phyloP scores from a whole-genome alignment of 2,888 invertebrate species.

The Harpalus rufipes region DNA sequence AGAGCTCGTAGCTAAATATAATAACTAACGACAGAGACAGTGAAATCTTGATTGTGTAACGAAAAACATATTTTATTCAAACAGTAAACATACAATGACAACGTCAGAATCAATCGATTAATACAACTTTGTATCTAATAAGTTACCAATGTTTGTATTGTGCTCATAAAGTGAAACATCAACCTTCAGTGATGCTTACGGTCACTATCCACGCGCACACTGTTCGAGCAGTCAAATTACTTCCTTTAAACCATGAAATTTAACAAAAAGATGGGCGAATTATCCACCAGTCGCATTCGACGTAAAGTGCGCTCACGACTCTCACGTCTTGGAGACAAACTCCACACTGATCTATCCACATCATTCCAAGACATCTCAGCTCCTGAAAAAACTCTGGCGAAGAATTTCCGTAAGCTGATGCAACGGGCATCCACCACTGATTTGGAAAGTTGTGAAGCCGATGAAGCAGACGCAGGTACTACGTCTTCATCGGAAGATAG shows the following conservation, averaged over 20 bases:
- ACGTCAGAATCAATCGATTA: slow-evolving; percentile 3
- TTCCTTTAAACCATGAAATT: slow-evolving; percentile 47
- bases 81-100: neutral
- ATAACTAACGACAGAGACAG: neutral
- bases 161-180: neutral
- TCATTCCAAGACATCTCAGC: slow-evolving; percentile 67
- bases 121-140: neutral
- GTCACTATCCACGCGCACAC: neutral
- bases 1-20: neutral
- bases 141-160: slow-evolving; percentile 24
- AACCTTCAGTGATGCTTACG: neutral
- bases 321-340: slow-evolving; percentile 55
- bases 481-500: slow-evolving; percentile 50
- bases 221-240: neutral
- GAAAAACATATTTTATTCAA: neutral
- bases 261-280: slow-evolving; percentile 68
- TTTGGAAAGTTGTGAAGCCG: slow-evolving; percentile 61
- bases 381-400: slow-evolving; percentile 50
- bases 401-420: slow-evolving; percentile 54
- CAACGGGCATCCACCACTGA: slow-evolving; percentile 68
- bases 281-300: slow-evolving; percentile 70
- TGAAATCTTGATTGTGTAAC: too few species aligned
- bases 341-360: slow-evolving; percentile 63
- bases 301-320: slow-evolving; percentile 69
- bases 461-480: slow-evolving; percentile 3